Evolutionary conservation across 2,888 invertebrate genomes (phyloP).

Genomic region (Hoplodrina ambigua): DNA sequence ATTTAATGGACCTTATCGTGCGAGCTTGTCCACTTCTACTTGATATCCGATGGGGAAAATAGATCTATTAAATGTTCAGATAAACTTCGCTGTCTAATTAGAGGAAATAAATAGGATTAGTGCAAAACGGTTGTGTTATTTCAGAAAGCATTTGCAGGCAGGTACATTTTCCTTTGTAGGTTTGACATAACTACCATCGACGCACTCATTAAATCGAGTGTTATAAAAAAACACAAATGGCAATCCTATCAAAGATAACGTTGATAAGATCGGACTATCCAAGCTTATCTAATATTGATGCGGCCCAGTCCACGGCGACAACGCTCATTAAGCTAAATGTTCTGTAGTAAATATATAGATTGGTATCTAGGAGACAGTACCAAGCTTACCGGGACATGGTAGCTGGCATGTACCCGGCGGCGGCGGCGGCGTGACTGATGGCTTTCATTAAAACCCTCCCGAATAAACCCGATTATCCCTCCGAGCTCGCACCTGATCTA

Average conservation of each 20-base stretch:
- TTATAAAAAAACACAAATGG: constrained; percentile 34
- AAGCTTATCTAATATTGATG: constrained; percentile 53
- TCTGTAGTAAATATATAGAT: constrained; percentile 52
- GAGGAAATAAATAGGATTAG: not conserved
- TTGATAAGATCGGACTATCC: constrained; percentile 48
- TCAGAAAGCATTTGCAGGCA: not conserved
- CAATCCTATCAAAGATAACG: constrained; percentile 40
- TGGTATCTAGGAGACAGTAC: constrained; percentile 46
- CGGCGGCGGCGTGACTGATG: constrained; percentile 69
- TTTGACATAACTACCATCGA: not conserved
- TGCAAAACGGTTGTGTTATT: not conserved
- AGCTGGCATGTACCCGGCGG: constrained; percentile 43
- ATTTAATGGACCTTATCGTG: constrained; percentile 40
- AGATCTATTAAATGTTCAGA: not conserved
- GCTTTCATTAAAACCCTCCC: constrained; percentile 74
- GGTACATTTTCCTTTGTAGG: too few species aligned
- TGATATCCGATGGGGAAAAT: not conserved
- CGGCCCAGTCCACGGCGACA: constrained; percentile 47
- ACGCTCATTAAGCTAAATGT: constrained; percentile 58
- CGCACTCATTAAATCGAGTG: constrained; percentile 20
- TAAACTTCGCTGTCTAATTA: not conserved
- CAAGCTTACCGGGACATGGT: constrained; percentile 51
- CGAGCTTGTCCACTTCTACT: constrained; percentile 26
- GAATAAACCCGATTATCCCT: constrained; percentile 72
- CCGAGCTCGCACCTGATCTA: constrained; percentile 69